Base-by-base conservation (phyloP, 2,888 invertebrate genomes). In the Alcis repandata region DNA sequence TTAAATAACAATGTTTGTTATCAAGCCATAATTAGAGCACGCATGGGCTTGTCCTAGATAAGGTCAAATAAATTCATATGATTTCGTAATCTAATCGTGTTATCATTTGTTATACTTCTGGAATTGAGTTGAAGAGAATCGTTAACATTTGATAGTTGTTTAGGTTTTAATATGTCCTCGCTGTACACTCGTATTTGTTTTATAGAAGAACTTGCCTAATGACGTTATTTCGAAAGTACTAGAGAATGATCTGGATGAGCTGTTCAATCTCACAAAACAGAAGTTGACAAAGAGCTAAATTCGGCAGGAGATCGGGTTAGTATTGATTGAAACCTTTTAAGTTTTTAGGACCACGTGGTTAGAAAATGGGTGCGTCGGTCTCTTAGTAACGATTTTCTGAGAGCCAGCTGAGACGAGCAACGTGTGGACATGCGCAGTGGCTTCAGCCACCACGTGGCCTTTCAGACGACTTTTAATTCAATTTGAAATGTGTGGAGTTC, bases 351-450 rank as follows among this genome's bases (percentile, higher is more conserved):
- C 77, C 86, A 88, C 83, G 85, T 88, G 86, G 80, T 72, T 66
- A 51, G 68, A 77, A 82, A 76, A 80, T 79, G 77, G 81, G 79
- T 78, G 83, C 82, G 83, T 77, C 78, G 78, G 59, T 60, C 57
- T 61, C 79, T 41, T 73, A 80, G 85, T 92, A 92, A 92, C 91
- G 91, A 92, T 93, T 93, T 92, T 92, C 89, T 79, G 76, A 79
- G 80, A 83, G 80, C 85, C 92, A 92, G 92, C 92, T 92, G 92
- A 87, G 86, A 78, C 80, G 78, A 77, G 63, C 62, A 71, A 59
- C 69, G 77, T 71, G 79, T 80, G 74, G 84, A 84, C 92, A 82
- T 92, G 92, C 92, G 92, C 92, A 89, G 41, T 83, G 70, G 65
- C 46, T 40, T 45, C 62, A 38, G 13, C 54, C 71, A 75, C 88